Evolutionary conservation across 2,797 vertebrate species (phyloP).

Genomic region (Macrochelys suwanniensis): DNA sequence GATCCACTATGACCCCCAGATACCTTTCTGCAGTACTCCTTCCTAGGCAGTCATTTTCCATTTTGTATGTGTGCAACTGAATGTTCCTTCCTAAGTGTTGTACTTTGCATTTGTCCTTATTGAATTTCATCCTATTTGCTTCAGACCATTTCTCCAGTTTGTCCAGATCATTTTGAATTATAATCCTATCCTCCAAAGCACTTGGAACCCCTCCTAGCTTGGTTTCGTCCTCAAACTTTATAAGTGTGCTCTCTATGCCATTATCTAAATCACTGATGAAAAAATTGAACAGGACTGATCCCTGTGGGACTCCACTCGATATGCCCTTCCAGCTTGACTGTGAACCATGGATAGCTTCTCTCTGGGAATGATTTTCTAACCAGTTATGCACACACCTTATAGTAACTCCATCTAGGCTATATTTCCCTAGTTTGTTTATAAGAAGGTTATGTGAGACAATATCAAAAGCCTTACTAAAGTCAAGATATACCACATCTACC

Average conservation of each 20-base stretch:
- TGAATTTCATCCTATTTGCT: background rate
- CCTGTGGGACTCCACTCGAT: background rate
- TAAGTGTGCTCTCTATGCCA: background rate
- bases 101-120: background rate
- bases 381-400: background rate
- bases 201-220: background rate
- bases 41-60: background rate
- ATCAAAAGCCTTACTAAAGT: background rate
- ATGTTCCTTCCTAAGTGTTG: background rate
- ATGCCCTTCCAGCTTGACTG: background rate
- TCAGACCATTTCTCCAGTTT: background rate
- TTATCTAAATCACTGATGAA: background rate
- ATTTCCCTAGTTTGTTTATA: background rate
- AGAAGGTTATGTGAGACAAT: background rate
- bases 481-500: background rate
- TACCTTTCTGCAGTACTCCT: background rate
- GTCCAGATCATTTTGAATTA: background rate
- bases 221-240: background rate
- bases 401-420: background rate
- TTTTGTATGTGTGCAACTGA: background rate
- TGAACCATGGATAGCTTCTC: background rate
- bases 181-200: background rate
- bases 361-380: background rate
- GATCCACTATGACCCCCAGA: background rate
- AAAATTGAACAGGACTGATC: background rate